Conservation (phyloP, 2,888 invertebrate genomes). For the Macaria liturata region DNA sequence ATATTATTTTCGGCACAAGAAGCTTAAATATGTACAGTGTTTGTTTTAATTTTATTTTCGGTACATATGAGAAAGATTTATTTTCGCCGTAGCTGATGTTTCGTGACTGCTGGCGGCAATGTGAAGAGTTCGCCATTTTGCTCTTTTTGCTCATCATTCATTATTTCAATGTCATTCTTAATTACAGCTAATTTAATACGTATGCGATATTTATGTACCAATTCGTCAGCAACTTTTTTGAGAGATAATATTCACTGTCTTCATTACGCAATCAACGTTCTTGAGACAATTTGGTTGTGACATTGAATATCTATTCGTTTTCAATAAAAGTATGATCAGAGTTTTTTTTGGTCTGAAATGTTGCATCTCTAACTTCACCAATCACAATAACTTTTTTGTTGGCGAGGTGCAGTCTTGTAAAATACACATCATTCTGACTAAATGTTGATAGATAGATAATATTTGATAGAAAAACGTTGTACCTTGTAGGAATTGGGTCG, state of each 20-base stretch:
- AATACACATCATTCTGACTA: no score
- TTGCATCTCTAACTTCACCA: no score
- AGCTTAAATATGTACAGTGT: slow-evolving; percentile 17
- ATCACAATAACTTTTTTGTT: no score
- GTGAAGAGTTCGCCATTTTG: slow-evolving; percentile 46
- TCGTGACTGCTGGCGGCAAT: slow-evolving; percentile 47
- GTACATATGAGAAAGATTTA: slow-evolving; percentile 46
- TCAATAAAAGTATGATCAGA: no score
- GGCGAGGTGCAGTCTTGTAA: no score
- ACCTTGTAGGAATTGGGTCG: slow-evolving; percentile 22
- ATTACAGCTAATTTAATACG: slow-evolving; percentile 40
- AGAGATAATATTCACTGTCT: slow-evolving; percentile 6
- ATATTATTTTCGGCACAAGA: slow-evolving; percentile 19
- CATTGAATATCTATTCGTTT: slow-evolving; percentile 6
- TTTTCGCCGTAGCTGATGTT: slow-evolving; percentile 53
- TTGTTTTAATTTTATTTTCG: slow-evolving; percentile 23
- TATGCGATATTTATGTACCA: slow-evolving; percentile 20
- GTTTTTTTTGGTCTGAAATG: no score
- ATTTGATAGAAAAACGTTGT: slow-evolving; percentile 28
- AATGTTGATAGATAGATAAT: neutral
- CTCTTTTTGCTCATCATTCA: slow-evolving; percentile 49
- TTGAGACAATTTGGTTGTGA: slow-evolving; percentile 21
- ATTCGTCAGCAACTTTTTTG: slow-evolving; percentile 18
- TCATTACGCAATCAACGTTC: slow-evolving; percentile 18
- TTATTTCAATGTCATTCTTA: slow-evolving; percentile 60